A percentile compares a stretch with the other conserved stretches of the same genome.
These are phyloP conservation scores for Elaphurus davidianus DNA, from an alignment of 2,113 vertebrate species.

Conservation along the genomic window DNA sequence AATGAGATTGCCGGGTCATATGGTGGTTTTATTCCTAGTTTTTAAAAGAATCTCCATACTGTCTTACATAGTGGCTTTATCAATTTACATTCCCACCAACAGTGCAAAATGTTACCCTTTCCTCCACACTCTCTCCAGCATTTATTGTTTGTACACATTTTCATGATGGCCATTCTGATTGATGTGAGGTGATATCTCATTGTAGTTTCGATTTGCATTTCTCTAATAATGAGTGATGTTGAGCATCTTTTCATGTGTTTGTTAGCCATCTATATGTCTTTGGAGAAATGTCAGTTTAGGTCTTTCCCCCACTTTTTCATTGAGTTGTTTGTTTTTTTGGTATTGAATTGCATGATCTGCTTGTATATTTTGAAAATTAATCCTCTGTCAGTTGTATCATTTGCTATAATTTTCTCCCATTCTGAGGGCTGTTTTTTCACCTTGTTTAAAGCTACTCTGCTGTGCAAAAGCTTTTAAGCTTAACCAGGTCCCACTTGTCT, in stretches of 20 bases:
- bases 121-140: background rate
- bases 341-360: background rate
- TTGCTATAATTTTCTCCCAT: background rate
- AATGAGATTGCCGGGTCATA: background rate
- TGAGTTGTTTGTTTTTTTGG: background rate
- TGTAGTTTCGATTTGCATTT: background rate
- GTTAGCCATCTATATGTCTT: background rate
- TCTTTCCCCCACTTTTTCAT: background rate
- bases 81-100: background rate
- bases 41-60: background rate
- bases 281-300: background rate
- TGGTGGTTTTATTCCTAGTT: background rate
- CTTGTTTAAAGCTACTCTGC: background rate
- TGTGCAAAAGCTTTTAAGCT: background rate
- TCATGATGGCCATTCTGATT: accelerated
- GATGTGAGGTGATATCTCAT: background rate
- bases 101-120: background rate
- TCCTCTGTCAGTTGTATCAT: background rate
- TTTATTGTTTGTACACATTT: background rate
- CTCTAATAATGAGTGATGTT: background rate
- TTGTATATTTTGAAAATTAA: background rate
- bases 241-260: background rate
- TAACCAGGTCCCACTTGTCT: background rate
- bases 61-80: background rate
- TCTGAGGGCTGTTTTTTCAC: background rate